Evolutionary conservation across 2,113 vertebrate species (phyloP), one percentile per base, ranked within the genome.

Genomic region (Siniperca knerii): DNA sequence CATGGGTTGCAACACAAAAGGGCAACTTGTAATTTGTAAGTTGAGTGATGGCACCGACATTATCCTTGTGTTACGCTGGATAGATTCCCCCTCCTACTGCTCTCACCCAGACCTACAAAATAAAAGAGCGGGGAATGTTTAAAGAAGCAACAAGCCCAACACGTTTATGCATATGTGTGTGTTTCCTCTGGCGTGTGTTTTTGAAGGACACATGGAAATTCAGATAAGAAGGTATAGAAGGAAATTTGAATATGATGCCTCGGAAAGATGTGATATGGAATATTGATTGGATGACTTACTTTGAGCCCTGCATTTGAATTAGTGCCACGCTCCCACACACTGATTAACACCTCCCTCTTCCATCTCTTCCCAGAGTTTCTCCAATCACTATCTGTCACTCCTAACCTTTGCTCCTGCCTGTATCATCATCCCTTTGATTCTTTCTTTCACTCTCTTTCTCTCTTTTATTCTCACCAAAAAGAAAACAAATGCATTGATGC

Each of bases 11-110:
- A 65, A 79, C 15, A 20, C 64, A 71, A 67, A 83, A 77, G 73
- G 81, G 71, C 57, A 88, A 76, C 46, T 64, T 75, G 50, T 87
- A 73, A 90, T 93, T 93, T 91, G 74, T 77, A 57, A 75, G 48
- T 44, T 79, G 82, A 72, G 54, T 58, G 70, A 92, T 44, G 50
- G 60, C 62, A 62, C 61, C 16, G 25, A 58, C 81, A 58, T 89
- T 77, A 84, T 71, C 64, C 54, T 6, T 60, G 54, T 15, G 60
- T 90, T 61, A 83, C 40, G 7, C 76, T 71, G 48, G 81, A 79
- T 50, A 52, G 25, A 58, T 52, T 60, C 71, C 54, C 60, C 79
- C 75, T 62, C 57, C 20, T 4, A 46, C 73, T 25, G 11, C 65
- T 75, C 44, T 61, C 76, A 35, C 57, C 42, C 81, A 61, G 82